phyloP scores from a whole-genome alignment of 2,797 vertebrate species.

The Miichthys miiuy region DNA sequence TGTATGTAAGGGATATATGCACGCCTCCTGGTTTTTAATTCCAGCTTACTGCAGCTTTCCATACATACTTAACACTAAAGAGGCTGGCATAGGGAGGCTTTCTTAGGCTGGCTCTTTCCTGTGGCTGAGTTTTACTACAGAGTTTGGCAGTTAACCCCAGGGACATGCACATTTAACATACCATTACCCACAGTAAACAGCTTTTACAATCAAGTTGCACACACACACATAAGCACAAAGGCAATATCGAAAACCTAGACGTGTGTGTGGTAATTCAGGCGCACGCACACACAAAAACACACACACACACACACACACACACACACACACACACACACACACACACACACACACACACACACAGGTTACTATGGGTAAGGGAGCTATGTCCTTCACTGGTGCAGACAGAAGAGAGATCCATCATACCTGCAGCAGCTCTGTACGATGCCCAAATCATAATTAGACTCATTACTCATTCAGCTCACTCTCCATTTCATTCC shows the following conservation, averaged over 20 bases:
- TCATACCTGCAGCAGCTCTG: conserved; percentile 70
- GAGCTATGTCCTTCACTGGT: conserved; percentile 70
- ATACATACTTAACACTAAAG: conserved; percentile 25
- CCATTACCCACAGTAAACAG: conserved; percentile 75
- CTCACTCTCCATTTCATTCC: conserved; percentile 65
- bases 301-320: conserved; percentile 19
- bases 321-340: conserved; percentile 24
- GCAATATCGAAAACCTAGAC: conserved; percentile 19
- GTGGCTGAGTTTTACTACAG: conserved; percentile 60
- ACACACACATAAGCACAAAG: conserved; percentile 32
- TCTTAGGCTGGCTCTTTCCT: conserved; percentile 42
- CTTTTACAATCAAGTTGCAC: conserved; percentile 55
- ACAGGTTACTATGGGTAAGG: conserved; percentile 13
- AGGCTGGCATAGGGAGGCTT: conserved; percentile 3
- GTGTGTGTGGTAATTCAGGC: conserved; percentile 14
- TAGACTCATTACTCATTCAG: conserved; percentile 83
- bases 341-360: conserved; percentile 25
- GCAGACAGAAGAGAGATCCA: conserved; percentile 71
- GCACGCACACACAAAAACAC: background rate
- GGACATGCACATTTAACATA: conserved; percentile 75
- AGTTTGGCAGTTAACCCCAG: conserved; percentile 60
- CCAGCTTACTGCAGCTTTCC: conserved; percentile 9
- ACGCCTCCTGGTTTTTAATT: conserved; percentile 13
- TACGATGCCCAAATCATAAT: conserved; percentile 77
- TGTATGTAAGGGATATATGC: background rate